Conservation (phyloP, 2,888 invertebrate species). For the Augochlorella aurata region DNA sequence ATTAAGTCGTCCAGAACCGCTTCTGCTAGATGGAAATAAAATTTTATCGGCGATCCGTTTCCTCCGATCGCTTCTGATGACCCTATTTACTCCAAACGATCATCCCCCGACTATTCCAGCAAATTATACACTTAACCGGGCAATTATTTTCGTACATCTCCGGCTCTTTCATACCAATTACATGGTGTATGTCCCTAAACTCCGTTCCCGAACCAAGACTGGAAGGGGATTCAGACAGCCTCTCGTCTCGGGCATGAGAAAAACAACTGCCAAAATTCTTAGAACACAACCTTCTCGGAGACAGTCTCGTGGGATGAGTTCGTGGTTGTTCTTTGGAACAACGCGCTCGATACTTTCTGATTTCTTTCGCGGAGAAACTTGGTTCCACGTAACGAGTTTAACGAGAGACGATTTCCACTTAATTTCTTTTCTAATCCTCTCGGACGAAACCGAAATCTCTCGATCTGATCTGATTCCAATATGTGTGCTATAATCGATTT, state of each 20-base stretch:
- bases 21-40: constrained; percentile 1
- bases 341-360: background rate
- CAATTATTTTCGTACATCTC: constrained; percentile 5
- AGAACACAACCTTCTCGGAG: background rate
- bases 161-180: constrained; percentile 1
- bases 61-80: constrained; percentile 24
- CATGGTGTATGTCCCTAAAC: background rate
- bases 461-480: background rate
- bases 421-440: background rate
- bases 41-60: constrained; percentile 42
- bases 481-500: background rate
- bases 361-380: background rate
- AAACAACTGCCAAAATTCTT: background rate
- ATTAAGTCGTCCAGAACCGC: constrained; percentile 34
- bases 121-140: constrained; percentile 10
- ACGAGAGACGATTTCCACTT: background rate
- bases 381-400: background rate
- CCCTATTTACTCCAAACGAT: constrained; percentile 9
- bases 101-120: background rate
- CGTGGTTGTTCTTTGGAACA: background rate
- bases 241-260: background rate
- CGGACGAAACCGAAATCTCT: background rate
- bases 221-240: background rate
- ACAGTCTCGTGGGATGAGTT: background rate
- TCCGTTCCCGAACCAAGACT: background rate